Percentiles rank a stretch among this genome's conserved stretches.
These are phyloP conservation scores for Sminthopsis crassicaudata DNA, from an alignment of 2,113 vertebrate genomes.

Conservation along the genomic window DNA sequence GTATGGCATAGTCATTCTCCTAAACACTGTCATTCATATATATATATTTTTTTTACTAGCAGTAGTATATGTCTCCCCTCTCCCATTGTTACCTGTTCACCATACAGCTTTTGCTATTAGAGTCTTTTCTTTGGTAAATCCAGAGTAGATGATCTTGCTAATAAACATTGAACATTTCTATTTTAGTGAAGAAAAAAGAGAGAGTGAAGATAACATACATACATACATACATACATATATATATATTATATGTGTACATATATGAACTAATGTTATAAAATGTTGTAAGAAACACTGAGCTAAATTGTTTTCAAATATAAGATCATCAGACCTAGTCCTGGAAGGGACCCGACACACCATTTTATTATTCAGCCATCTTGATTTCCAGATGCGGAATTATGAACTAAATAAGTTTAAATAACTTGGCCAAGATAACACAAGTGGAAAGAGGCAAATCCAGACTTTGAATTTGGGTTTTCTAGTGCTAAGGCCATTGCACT, in stretches of 20 bases:
- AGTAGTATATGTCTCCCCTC: neutral
- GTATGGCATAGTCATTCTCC: slow-evolving; percentile 14
- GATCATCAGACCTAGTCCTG: neutral
- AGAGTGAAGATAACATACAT: neutral
- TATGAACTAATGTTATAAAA: neutral
- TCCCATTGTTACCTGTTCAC: neutral
- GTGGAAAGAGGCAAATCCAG: neutral
- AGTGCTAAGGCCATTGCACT: neutral
- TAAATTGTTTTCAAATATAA: neutral
- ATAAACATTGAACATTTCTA: neutral
- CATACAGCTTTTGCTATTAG: neutral
- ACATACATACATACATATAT: too few species aligned
- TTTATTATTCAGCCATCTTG: neutral
- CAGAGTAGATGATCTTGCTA: neutral
- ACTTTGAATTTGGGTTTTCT: neutral
- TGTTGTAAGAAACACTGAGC: neutral
- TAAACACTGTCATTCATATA: neutral
- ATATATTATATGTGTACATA: too few species aligned
- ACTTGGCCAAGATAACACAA: neutral
- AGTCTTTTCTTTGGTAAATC: slow-evolving; percentile 19
- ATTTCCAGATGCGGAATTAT: neutral
- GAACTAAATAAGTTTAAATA: neutral
- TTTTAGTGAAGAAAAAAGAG: neutral
- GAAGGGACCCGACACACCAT: neutral
- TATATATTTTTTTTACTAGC: neutral